Conservation (phyloP, 64 coral and sea anemone species). For the Porites australiensis region DNA sequence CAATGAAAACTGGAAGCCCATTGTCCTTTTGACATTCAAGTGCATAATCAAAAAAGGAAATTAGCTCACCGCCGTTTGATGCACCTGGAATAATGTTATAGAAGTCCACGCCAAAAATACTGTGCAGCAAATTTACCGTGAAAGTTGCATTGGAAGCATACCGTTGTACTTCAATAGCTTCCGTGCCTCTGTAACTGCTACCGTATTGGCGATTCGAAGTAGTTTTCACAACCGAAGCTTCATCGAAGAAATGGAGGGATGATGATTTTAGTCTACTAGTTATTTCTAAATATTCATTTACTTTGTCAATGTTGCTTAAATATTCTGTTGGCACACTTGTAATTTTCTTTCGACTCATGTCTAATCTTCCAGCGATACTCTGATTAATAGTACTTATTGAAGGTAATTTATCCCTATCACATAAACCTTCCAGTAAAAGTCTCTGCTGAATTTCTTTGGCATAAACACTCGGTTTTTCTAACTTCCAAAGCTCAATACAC, state of each 20-base stretch:
- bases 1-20: slow-evolving; percentile 29
- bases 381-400: slow-evolving; percentile 40
- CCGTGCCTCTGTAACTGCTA: slow-evolving; percentile 40
- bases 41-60: slow-evolving; percentile 33
- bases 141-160: slow-evolving; percentile 64
- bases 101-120: slow-evolving; percentile 27
- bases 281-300: slow-evolving; percentile 16
- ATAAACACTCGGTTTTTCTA: background rate
- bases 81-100: slow-evolving; percentile 40
- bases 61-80: slow-evolving; percentile 9
- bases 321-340: background rate
- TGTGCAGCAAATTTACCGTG: slow-evolving; percentile 69
- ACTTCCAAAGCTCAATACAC: background rate
- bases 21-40: background rate
- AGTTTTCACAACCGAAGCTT: slow-evolving; percentile 37
- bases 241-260: slow-evolving; percentile 2
- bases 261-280: background rate
- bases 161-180: slow-evolving; percentile 65
- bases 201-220: slow-evolving; percentile 63
- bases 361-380: slow-evolving; percentile 8
- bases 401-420: slow-evolving; percentile 44
- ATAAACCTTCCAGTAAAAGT: slow-evolving; percentile 1
- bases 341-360: slow-evolving; percentile 8
- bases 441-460: background rate
- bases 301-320: background rate